Percentiles rank a stretch among this genome's conserved stretches.
phyloP scores from a whole-genome alignment of 2,797 vertebrate genomes.

The Pseudomugil gertrudae region DNA sequence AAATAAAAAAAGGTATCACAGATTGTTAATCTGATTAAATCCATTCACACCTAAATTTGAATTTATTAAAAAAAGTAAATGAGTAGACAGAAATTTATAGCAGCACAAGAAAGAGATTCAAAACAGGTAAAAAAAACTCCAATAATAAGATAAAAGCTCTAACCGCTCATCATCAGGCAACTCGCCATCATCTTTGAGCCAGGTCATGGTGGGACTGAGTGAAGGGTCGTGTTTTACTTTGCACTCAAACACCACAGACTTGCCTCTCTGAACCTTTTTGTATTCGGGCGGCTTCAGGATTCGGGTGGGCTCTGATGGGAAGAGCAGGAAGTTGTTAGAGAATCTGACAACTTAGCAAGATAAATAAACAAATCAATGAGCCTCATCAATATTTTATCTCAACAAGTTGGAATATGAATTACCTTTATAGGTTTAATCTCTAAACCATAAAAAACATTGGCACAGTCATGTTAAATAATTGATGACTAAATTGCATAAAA shows the following conservation, averaged over 20 bases:
- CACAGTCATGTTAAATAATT: too few species aligned
- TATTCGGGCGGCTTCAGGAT: slow-evolving; percentile 93
- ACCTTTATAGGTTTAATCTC: not conserved
- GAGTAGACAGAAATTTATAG: not conserved
- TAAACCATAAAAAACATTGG: not conserved
- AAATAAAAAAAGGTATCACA: slow-evolving; percentile 1
- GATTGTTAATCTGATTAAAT: slow-evolving; percentile 7
- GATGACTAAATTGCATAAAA: not conserved
- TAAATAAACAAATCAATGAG: not conserved
- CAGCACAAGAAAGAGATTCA: not conserved
- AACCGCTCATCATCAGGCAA: slow-evolving; percentile 93
- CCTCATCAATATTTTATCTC: not conserved
- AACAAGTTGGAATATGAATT: not conserved
- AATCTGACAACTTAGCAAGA: not conserved
- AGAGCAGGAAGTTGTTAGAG: not conserved
- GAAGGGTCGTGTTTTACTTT: slow-evolving; percentile 91
- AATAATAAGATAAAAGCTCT: slow-evolving; percentile 8
- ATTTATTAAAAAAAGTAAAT: not conserved
- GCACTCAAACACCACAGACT: slow-evolving; percentile 90
- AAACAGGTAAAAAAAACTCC: not conserved
- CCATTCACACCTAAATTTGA: not conserved
- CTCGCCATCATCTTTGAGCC: slow-evolving; percentile 90
- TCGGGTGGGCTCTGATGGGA: slow-evolving; percentile 89
- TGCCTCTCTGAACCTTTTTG: slow-evolving; percentile 86
- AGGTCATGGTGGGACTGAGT: slow-evolving; percentile 84